Conservation (phyloP, 1,140 invertebrate species). For the Zelostemma sp. region DNA sequence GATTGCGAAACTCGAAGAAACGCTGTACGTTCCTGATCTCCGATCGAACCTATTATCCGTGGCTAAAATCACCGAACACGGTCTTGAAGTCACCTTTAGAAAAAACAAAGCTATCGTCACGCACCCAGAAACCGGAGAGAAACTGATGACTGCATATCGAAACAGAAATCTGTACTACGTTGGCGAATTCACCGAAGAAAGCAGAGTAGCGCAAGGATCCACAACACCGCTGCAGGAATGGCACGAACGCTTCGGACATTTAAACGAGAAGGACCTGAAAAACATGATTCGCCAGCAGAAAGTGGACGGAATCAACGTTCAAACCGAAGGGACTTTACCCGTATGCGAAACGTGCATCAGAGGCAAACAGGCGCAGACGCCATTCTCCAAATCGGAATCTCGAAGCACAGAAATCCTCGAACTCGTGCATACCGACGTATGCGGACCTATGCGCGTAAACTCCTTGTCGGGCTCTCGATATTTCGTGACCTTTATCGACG, state of each 20-base stretch:
- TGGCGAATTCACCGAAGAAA: background rate
- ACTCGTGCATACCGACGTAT: conserved; percentile 46
- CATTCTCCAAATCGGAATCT: conserved; percentile 13
- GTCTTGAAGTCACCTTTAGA: conserved; percentile 11
- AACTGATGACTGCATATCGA: conserved; percentile 4
- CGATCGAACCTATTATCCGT: conserved; percentile 40
- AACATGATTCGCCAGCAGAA: conserved; percentile 1
- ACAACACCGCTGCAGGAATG: conserved; percentile 3
- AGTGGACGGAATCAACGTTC: background rate
- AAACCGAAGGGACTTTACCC: background rate
- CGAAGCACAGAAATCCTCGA: conserved; percentile 14
- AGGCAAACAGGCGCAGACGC: conserved; percentile 21
- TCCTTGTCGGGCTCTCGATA: conserved; percentile 35
- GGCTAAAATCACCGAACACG: conserved; percentile 25
- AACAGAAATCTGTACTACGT: conserved; percentile 11
- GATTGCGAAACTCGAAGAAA: conserved; percentile 16
- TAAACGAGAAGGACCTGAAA: conserved; percentile 16
- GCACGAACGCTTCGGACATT: conserved; percentile 21
- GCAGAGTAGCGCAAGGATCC: background rate
- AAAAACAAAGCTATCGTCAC: conserved; percentile 2
- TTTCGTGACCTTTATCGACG: conserved; percentile 53
- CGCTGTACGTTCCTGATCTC: conserved; percentile 37
- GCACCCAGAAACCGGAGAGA: background rate
- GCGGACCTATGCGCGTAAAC: conserved; percentile 49
- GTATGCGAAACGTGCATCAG: conserved; percentile 23